These are phyloP conservation scores for Echeneis naucrates DNA, from an alignment of 2,797 vertebrate species.

Conservation along the genomic window DNA sequence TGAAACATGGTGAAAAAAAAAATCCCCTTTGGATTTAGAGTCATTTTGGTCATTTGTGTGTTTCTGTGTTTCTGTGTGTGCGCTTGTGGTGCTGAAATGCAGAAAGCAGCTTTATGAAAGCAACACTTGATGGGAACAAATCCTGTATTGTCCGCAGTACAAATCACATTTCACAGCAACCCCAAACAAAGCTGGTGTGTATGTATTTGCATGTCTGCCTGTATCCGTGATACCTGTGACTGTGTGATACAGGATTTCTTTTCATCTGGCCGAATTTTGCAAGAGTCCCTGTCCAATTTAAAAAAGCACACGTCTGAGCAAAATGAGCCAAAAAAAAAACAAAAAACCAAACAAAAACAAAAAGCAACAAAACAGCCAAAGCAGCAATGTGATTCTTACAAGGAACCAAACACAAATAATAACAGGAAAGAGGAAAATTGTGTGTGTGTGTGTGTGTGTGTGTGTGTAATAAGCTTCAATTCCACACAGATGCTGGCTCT, in stretches of 20 bases:
- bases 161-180: slow-evolving; percentile 33
- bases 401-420: slow-evolving; percentile 24
- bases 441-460: neutral
- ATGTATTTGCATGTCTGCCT: slow-evolving; percentile 5
- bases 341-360: too few species aligned
- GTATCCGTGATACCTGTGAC: neutral
- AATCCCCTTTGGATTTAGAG: slow-evolving; percentile 30
- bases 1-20: slow-evolving; percentile 43
- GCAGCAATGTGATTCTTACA: slow-evolving; percentile 11
- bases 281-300: slow-evolving; percentile 37
- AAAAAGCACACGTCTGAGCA: slow-evolving; percentile 27
- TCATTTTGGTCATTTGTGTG: slow-evolving; percentile 8
- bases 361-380: slow-evolving; percentile 43
- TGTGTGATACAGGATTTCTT: too few species aligned
- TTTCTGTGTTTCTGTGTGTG: slow-evolving; percentile 15
- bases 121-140: slow-evolving; percentile 34
- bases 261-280: slow-evolving; percentile 62
- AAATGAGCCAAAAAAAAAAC: too few species aligned
- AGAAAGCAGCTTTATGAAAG: slow-evolving; percentile 29
- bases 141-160: slow-evolving; percentile 32
- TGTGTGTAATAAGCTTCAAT: slow-evolving; percentile 51
- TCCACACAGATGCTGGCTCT: slow-evolving; percentile 44
- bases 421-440: slow-evolving; percentile 12
- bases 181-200: neutral
- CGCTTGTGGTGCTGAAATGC: neutral